Percentiles rank a stretch among this genome's conserved stretches.
These are phyloP conservation scores for Aphodius granarius DNA, from an alignment of 2,888 invertebrate species.

Conservation along the genomic window DNA sequence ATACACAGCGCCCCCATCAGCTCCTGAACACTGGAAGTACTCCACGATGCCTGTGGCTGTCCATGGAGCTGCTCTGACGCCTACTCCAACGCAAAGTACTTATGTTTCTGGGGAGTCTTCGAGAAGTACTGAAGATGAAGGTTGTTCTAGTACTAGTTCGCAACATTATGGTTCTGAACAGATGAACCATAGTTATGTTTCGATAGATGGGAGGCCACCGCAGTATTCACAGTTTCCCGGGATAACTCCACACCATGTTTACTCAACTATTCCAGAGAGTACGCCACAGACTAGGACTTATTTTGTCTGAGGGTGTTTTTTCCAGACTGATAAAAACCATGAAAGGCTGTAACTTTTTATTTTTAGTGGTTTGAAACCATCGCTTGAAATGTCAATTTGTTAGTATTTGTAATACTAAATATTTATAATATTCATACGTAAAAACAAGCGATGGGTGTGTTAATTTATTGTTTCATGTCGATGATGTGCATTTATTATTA, in stretches of 20 bases:
- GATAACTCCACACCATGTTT: constrained; percentile 49
- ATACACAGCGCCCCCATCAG: constrained; percentile 75
- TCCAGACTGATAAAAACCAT: constrained; percentile 20
- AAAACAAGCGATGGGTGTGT: constrained; percentile 9
- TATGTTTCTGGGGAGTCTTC: constrained; percentile 62
- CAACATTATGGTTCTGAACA: constrained; percentile 67
- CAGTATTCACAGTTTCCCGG: constrained; percentile 49
- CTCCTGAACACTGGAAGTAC: constrained; percentile 72
- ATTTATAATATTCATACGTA: constrained; percentile 17
- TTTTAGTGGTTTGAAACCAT: neutral
- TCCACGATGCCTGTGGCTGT: constrained; percentile 61
- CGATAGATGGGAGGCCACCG: constrained; percentile 59
- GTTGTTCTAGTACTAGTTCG: constrained; percentile 57
- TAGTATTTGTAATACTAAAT: too few relatives aligned
- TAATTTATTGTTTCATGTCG: neutral
- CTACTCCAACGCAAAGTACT: constrained; percentile 64
- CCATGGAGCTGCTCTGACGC: constrained; percentile 57
- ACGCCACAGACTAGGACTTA: constrained; percentile 50
- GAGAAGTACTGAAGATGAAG: constrained; percentile 58
- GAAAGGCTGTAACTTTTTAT: constrained; percentile 36
- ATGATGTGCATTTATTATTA: neutral
- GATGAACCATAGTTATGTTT: constrained; percentile 70
- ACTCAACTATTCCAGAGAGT: constrained; percentile 52
- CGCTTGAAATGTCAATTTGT: neutral
- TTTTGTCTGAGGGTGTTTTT: constrained; percentile 47